Base-by-base conservation (phyloP, 2,113 vertebrate species). In the Willisornis vidua region DNA sequence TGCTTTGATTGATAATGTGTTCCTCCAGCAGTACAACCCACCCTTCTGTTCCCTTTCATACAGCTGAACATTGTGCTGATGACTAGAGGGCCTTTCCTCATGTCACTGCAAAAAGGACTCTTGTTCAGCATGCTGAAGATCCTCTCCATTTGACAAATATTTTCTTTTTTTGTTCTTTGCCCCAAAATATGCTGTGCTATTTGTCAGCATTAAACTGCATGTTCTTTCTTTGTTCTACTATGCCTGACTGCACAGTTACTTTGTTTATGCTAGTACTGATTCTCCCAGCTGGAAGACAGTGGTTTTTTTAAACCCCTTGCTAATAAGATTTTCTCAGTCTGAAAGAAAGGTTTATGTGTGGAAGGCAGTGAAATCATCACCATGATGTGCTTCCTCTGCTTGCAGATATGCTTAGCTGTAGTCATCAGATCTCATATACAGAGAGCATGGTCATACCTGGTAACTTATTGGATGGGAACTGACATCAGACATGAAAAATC, bases 1-100 rank as follows among this genome's bases (percentile, higher is more conserved):
- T 66, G 18, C 48, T 97, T 96, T 97, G 93, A 96, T 84, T 94
- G 81, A 90, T 96, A 93, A 92, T 93, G 51, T 94, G 86, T 96
- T 97, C 83, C 65, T 97, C 39, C 51, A 96, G 80, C 81, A 95
- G 77, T 81, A 92, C 59, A 97, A 94, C 72, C 46, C 39, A 81
- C 33, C 33, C 84, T 92, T 75, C 80, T 87, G 93, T 94, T 97
- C 96, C 70, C 41, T 67, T 96, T 97, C 71, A 76, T 41, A 74
- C 52, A 68, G 76, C 58, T 95, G 81, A 46, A 80, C 35, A 59
- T 73, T 61, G 37, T 54, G 65, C 41, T 88, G 49, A 96, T 91
- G 70, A 83, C 82, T 92, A 79, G 66, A 46, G 57, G 90, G 68
- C 57, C 78, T 96, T 96, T 95, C 80, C 48, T 93, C 23, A 19